phyloP scores from a whole-genome alignment of 2,888 invertebrate genomes.

The Trissonchulus latispiculum region DNA sequence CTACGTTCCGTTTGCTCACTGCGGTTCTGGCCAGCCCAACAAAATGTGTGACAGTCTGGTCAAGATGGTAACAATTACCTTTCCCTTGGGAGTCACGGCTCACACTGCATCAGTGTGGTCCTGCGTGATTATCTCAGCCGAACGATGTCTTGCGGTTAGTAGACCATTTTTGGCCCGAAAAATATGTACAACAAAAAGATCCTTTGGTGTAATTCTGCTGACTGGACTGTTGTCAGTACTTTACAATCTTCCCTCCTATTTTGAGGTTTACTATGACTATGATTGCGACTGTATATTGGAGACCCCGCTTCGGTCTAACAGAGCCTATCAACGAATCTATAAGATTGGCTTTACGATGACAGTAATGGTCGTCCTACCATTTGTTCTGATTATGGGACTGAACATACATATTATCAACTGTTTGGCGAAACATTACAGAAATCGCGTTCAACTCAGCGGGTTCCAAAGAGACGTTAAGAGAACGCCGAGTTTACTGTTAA shows the following conservation, averaged over 20 bases:
- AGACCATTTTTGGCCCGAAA: neutral
- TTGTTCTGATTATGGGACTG: neutral
- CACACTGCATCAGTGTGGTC: neutral
- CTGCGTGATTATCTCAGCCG: neutral
- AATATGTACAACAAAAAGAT: neutral
- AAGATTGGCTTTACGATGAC: neutral
- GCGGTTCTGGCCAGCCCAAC: neutral
- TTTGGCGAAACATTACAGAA: neutral
- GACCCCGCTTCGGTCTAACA: neutral
- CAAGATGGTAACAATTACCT: neutral
- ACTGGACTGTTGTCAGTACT: neutral
- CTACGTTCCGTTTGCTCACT: neutral
- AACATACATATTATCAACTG: neutral
- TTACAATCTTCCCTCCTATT: neutral
- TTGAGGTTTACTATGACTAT: neutral
- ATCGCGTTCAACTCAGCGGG: neutral
- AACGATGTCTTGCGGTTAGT: neutral
- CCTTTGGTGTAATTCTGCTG: neutral
- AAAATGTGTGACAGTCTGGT: neutral
- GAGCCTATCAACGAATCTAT: neutral
- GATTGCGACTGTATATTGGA: neutral
- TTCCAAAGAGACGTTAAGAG: too few species aligned
- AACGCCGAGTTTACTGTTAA: neutral
- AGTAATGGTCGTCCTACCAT: neutral
- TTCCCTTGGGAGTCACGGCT: neutral